Evolutionary conservation across 2,797 vertebrate genomes (phyloP).

Genomic region (Sardinella longiceps): DNA sequence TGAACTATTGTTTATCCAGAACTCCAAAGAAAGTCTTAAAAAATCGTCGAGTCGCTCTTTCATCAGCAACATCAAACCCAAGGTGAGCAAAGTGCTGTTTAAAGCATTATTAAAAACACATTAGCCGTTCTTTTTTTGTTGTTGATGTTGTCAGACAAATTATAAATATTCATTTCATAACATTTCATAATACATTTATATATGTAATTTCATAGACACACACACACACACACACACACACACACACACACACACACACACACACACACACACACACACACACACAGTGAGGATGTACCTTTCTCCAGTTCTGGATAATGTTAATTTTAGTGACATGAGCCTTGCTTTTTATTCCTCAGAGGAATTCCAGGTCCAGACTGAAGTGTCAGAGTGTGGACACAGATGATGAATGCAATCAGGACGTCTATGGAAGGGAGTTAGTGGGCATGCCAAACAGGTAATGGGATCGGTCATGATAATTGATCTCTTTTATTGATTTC

Average conservation of each 20-base stretch:
- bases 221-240: background rate
- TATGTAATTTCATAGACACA: too few relatives aligned
- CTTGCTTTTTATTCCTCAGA: slow-evolving; percentile 69
- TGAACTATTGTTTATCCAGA: slow-evolving; percentile 67
- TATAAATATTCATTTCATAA: too few relatives aligned
- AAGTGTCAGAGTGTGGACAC: slow-evolving; percentile 82
- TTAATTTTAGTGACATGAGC: slow-evolving; percentile 1
- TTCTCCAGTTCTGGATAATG: slow-evolving; percentile 26
- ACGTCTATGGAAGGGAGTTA: slow-evolving; percentile 75
- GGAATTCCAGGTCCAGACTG: slow-evolving; percentile 84
- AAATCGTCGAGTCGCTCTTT: slow-evolving; percentile 91
- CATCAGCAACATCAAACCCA: slow-evolving; percentile 92
- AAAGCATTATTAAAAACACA: background rate
- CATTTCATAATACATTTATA: too few relatives aligned
- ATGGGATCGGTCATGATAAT: background rate
- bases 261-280: too few relatives aligned
- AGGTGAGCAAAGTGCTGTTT: slow-evolving; percentile 74
- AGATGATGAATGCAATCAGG: slow-evolving; percentile 84
- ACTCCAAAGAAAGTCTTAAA: slow-evolving; percentile 86
- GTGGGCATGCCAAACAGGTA: slow-evolving; percentile 88
- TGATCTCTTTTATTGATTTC: background rate
- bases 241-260: too few relatives aligned
- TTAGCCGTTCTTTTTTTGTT: background rate
- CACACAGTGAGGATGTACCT: background rate
- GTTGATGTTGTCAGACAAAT: background rate